Evolutionary conservation across 2,888 invertebrate species (phyloP), one percentile per base, ranked within the genome.

Genomic region (Eristalinus sepulchralis): DNA sequence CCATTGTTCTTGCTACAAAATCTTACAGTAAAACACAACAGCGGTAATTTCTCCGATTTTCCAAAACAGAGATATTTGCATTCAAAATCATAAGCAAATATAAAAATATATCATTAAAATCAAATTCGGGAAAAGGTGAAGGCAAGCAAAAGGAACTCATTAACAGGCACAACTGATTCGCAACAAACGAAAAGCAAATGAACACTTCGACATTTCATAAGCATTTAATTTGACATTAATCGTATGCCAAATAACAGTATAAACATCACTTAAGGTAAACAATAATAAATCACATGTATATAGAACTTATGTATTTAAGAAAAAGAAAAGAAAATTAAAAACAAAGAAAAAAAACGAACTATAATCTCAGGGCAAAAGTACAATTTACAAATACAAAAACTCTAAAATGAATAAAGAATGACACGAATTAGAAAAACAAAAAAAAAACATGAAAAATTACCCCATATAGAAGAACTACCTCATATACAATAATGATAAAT

Each of bases 341-440:
- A 20, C 88, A 79, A 75, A 87, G 88, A 76, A 27, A 66, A 72
- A 20, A 88, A 79, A 75, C 85, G 88, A 76, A 27, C 27, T 75
- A 72, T 90, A 91, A 90, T 91, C 92, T 92, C 92, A 92, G 92
- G 92, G 92, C 92, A 91, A 92, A 92, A 92, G 92, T 92, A 92
- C 92, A 92, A 92, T 90, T 91, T 91, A 90, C 89, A 90, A 89
- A 47, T 17, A 27, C 27, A 17, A 47, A 5, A 17, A 67, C 84
- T 81, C 68, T 83, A 85, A 85, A 78, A 60, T 63, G 71, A 79
- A 85, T 73, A 62, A 77, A 3, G 27, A 27, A 47, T 8, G 17
- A 47, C 47, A 47, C n/a, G 47, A 47, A 47, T 47, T 17, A 47
- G 70, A 75, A 68, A 77, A 60, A 60, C 22, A 88, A 62, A 87